A percentile compares a stretch with the other conserved stretches of the same genome.
phyloP scores from a whole-genome alignment of 1,140 invertebrate genomes.

The Drosophila athabasca region DNA sequence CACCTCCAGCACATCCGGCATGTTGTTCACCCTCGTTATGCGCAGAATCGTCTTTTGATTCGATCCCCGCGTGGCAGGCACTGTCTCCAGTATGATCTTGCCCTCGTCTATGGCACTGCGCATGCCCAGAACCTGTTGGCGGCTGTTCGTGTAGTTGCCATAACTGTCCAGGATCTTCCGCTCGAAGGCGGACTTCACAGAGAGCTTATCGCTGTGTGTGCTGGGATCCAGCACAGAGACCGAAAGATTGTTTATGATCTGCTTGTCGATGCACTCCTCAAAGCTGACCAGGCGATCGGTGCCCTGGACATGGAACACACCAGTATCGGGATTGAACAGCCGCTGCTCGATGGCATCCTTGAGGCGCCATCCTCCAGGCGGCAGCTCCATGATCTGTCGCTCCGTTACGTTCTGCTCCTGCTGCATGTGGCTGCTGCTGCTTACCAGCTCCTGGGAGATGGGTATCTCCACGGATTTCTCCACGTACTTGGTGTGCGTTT shows the following conservation, averaged over 20 bases:
- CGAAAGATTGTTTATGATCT: conserved; percentile 93
- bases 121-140: conserved; percentile 87
- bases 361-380: conserved; percentile 91
- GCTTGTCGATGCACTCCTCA: conserved; percentile 92
- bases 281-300: conserved; percentile 93
- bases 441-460: conserved; percentile 74
- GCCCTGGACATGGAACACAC: conserved; percentile 93
- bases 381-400: conserved; percentile 87
- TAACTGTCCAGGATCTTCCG: conserved; percentile 90
- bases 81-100: conserved; percentile 87
- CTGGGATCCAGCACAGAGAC: conserved; percentile 90
- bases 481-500: conserved; percentile 75
- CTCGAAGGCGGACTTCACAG: conserved; percentile 90
- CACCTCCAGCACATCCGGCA: conserved; percentile 88
- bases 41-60: conserved; percentile 72
- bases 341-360: conserved; percentile 90
- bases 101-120: conserved; percentile 90
- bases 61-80: conserved; percentile 79
- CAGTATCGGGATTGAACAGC: conserved; percentile 91
- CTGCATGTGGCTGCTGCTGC: conserved; percentile 75
- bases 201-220: conserved; percentile 86
- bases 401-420: conserved; percentile 71
- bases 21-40: conserved; percentile 74
- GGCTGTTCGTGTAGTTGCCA: conserved; percentile 88
- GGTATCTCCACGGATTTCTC: conserved; percentile 78